These are phyloP conservation scores for Tyria jacobaeae DNA, from an alignment of 2,888 invertebrate species.

Conservation along the genomic window DNA sequence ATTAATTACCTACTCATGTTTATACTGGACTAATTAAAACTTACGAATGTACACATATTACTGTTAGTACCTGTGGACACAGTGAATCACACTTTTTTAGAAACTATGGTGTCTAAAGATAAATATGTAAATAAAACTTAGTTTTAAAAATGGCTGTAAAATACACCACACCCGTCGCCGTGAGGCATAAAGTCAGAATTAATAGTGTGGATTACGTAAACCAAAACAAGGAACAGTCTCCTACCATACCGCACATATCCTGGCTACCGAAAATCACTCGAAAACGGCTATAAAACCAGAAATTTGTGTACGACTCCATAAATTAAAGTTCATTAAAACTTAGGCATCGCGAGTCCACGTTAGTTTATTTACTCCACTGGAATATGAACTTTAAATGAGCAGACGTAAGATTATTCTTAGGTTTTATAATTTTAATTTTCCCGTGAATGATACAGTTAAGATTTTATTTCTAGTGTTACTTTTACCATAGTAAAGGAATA, in stretches of 20 bases:
- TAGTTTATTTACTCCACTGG: constrained; percentile 63
- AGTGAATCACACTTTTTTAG: neutral
- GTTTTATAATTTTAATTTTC: constrained; percentile 60
- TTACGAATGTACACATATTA: too few species aligned
- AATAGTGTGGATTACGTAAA: constrained; percentile 71
- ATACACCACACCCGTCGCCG: constrained; percentile 44
- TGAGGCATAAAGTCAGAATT: constrained; percentile 62
- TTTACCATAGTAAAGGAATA: constrained; percentile 58
- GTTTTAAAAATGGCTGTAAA: constrained; percentile 51
- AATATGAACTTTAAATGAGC: constrained; percentile 66
- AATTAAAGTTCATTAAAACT: constrained; percentile 81
- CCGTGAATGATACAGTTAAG: too few species aligned
- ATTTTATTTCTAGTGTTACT: too few species aligned
- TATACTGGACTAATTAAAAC: too few species aligned
- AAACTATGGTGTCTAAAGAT: constrained; percentile 31
- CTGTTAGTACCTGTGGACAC: too few species aligned
- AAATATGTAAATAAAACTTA: constrained; percentile 42
- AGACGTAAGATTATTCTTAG: constrained; percentile 51
- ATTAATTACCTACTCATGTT: too few species aligned
- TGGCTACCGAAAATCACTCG: constrained; percentile 64
- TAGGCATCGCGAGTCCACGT: constrained; percentile 55
- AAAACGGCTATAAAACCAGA: constrained; percentile 75
- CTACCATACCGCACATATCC: constrained; percentile 65
- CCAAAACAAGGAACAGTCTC: constrained; percentile 66
- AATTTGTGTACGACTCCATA: constrained; percentile 73